Conservation (phyloP, 2,113 vertebrate genomes). For the Pluvianellus socialis region DNA sequence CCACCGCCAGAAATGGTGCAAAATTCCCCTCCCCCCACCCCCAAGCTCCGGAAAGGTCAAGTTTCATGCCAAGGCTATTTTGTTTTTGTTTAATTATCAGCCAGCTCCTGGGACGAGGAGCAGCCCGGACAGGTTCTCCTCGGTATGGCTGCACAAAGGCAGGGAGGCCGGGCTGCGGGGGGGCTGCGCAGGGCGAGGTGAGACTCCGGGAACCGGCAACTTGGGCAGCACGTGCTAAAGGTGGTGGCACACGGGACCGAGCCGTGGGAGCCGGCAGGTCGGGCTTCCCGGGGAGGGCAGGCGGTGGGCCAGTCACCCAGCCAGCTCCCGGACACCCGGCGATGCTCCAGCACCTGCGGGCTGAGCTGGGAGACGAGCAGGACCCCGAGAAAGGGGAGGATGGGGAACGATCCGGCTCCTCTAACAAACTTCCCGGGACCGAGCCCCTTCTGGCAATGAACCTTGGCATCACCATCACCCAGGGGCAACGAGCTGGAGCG, state of each 20-base stretch:
- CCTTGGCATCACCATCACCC: not conserved
- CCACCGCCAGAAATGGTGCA: not conserved
- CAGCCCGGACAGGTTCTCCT: conserved; percentile 51
- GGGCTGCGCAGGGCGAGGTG: fast-evolving
- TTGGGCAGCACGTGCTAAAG: not conserved
- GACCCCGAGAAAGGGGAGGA: not conserved
- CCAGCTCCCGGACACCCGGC: fast-evolving
- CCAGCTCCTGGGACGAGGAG: not conserved
- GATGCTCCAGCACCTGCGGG: not conserved
- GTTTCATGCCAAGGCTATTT: conserved; percentile 44
- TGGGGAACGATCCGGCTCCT: fast-evolving
- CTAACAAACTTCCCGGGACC: fast-evolving
- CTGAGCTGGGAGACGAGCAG: fast-evolving
- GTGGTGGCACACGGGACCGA: not conserved
- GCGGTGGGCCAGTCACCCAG: fast-evolving
- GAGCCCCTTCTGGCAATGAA: not conserved
- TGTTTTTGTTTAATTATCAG: conserved; percentile 69
- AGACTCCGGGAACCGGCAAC: not conserved
- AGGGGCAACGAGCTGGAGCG: fast-evolving
- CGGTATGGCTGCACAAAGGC: conserved; percentile 25
- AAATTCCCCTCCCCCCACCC: not conserved
- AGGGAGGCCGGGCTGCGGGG: not conserved
- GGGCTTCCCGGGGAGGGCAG: not conserved
- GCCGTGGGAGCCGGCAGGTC: fast-evolving
- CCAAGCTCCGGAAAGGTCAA: conserved; percentile 30